Conservation (phyloP, 53 echinoderm and acorn worm species). For the Echinometra lucunter region DNA sequence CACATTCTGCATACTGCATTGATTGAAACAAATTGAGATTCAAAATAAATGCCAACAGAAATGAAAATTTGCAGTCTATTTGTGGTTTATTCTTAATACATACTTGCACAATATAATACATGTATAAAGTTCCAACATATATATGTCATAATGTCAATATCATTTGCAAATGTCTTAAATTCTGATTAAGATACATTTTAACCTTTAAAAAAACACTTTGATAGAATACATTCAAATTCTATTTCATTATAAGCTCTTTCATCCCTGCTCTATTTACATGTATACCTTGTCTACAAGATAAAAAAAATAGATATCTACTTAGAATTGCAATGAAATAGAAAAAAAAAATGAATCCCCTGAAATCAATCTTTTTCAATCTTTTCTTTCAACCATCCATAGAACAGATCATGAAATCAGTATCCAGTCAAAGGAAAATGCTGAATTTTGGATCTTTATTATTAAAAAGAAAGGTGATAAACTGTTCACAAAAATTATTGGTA, state of each 20-base stretch:
- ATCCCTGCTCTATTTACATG: not conserved
- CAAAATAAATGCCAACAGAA: constrained; percentile 21
- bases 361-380: not conserved
- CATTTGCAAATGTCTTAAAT: not conserved
- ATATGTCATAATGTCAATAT: not conserved
- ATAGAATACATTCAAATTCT: not conserved
- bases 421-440: not conserved
- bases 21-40: not conserved
- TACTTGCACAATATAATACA: not conserved
- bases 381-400: not conserved
- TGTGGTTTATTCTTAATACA: constrained; percentile 1
- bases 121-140: not conserved
- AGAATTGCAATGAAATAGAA: not conserved
- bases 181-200: not conserved
- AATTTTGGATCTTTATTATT: not conserved
- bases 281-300: not conserved
- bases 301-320: not conserved
- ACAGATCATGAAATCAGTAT: not conserved
- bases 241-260: not conserved
- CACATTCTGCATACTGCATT: not conserved
- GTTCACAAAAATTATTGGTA: not conserved
- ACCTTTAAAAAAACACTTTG: not conserved
- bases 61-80: not conserved
- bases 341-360: not conserved
- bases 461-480: not conserved